These are phyloP conservation scores for Macrobrachium nipponense DNA, from an alignment of 1,140 invertebrate genomes.

Conservation along the genomic window DNA sequence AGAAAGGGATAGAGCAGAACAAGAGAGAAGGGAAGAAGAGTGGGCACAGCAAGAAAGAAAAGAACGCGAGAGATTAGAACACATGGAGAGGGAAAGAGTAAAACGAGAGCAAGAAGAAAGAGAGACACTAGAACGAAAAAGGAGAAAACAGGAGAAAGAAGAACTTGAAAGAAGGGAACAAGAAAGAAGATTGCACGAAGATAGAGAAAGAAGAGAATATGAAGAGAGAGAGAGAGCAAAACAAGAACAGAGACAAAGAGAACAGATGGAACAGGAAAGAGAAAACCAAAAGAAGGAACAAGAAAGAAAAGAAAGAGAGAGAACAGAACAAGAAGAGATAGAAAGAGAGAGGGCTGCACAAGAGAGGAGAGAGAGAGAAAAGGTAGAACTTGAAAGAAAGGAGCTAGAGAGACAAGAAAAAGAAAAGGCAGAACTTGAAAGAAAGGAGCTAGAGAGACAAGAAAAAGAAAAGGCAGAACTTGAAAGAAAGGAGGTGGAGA, in stretches of 20 bases:
- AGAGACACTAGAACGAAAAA: not conserved
- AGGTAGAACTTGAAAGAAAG: conserved; percentile 1
- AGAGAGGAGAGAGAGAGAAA: not conserved
- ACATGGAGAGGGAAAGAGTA: too few species aligned
- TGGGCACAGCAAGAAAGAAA: not conserved
- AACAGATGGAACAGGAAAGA: not conserved
- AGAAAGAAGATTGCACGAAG: not conserved
- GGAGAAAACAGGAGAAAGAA: not conserved
- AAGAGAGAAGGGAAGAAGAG: not conserved
- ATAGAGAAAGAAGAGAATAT: not conserved
- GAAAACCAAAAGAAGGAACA: not conserved
- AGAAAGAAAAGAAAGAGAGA: not conserved
- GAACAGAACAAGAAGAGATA: not conserved
- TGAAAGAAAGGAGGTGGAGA: not conserved
- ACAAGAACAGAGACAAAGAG: not conserved
- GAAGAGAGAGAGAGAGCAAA: not conserved
- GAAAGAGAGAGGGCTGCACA: not conserved
- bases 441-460: not conserved
- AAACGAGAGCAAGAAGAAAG: not conserved
- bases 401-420: not conserved
- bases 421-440: not conserved
- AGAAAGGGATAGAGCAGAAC: not conserved
- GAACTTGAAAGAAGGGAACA: not conserved
- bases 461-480: not conserved
- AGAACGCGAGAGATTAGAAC: not conserved